phyloP scores from a whole-genome alignment of 2,888 invertebrate species.

The Stegana nigrithorax region DNA sequence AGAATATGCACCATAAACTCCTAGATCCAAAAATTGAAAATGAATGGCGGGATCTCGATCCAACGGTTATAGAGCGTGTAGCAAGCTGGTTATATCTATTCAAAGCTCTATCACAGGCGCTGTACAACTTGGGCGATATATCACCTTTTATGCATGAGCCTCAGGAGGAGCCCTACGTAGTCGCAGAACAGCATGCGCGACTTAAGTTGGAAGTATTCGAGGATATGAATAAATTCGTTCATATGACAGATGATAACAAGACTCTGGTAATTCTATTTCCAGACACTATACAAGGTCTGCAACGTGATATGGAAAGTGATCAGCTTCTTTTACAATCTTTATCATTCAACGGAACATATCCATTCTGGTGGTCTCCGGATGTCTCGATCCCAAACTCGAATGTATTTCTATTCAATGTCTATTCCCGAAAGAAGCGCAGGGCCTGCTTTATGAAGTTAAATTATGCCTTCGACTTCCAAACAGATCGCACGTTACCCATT shows the following conservation, averaged over 20 bases:
- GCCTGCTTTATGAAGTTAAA: too few relatives aligned
- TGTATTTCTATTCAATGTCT: slow-evolving; percentile 18
- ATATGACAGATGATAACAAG: not conserved
- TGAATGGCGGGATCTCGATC: slow-evolving; percentile 28
- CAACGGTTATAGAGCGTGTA: not conserved
- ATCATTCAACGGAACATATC: slow-evolving; percentile 25
- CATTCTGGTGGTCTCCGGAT: slow-evolving; percentile 34
- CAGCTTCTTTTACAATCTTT: slow-evolving; percentile 22
- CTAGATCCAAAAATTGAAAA: too few relatives aligned
- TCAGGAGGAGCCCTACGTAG: slow-evolving; percentile 15
- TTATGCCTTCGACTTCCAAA: too few relatives aligned
- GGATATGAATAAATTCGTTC: not conserved
- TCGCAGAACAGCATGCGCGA: not conserved
- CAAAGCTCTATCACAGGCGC: slow-evolving; percentile 1
- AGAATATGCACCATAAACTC: too few relatives aligned
- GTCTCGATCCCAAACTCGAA: slow-evolving; percentile 7
- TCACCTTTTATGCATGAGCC: slow-evolving; percentile 11
- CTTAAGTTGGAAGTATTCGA: slow-evolving; percentile 12
- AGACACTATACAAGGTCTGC: not conserved
- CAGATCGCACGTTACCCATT: too few relatives aligned
- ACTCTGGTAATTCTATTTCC: not conserved
- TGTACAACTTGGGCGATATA: slow-evolving; percentile 7
- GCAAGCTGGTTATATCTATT: not conserved
- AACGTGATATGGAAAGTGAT: not conserved
- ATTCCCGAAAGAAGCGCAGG: not conserved